Conservation (phyloP, 2,113 vertebrate species). For the Muscicapa adusta region DNA sequence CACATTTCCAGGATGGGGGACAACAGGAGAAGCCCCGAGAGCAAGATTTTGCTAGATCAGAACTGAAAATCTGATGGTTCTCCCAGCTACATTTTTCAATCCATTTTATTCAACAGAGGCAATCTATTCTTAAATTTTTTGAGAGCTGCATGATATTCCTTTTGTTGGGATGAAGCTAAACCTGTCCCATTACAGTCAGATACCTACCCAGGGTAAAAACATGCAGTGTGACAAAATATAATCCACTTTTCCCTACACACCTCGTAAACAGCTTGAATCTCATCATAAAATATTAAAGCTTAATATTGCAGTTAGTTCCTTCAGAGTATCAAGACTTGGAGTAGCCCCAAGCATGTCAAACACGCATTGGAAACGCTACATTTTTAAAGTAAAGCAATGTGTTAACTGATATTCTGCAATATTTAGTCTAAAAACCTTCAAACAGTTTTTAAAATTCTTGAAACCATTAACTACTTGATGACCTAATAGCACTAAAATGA, state of each 20-base stretch:
- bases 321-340: slow-evolving; percentile 19
- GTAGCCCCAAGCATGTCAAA: slow-evolving; percentile 43
- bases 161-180: background rate
- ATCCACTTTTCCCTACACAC: background rate
- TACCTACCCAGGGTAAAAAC: background rate
- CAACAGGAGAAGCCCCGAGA: background rate
- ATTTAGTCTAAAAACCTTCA: background rate
- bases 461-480: slow-evolving; percentile 2
- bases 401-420: background rate
- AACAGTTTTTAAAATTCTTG: background rate
- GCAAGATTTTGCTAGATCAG: background rate
- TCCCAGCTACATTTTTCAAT: background rate
- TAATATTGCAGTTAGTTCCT: slow-evolving; percentile 47
- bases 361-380: background rate
- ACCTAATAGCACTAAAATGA: slow-evolving; percentile 5
- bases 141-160: background rate
- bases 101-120: background rate
- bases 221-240: slow-evolving; percentile 3
- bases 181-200: background rate
- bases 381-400: background rate
- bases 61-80: background rate
- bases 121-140: background rate
- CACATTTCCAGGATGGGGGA: accelerated
- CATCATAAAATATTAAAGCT: slow-evolving; percentile 55
- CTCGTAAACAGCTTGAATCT: slow-evolving; percentile 34